Conservation (phyloP, 2,113 vertebrate species). For the Scophthalmus maximus region DNA sequence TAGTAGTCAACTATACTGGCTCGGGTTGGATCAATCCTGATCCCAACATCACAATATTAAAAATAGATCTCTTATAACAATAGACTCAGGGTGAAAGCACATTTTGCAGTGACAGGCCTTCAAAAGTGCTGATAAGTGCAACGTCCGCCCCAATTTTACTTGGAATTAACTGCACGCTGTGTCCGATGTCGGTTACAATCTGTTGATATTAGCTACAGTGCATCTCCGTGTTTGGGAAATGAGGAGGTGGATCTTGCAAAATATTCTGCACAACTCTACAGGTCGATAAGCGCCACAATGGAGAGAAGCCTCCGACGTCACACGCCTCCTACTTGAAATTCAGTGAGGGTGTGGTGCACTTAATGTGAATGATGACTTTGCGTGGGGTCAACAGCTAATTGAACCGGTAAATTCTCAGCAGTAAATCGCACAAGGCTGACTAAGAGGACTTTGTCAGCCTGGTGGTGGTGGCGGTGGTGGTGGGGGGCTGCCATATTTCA, state of each 20-base stretch:
- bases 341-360: conserved; percentile 19
- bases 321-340: conserved; percentile 7
- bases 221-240: background rate
- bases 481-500: conserved; percentile 23
- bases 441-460: conserved; percentile 2
- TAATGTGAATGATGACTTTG: conserved; percentile 24
- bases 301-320: background rate
- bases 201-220: background rate
- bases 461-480: too few relatives aligned
- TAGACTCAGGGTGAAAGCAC: too few relatives aligned
- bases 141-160: background rate
- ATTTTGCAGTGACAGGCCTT: background rate
- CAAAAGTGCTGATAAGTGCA: conserved; percentile 16
- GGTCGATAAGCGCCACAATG: background rate
- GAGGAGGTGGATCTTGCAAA: background rate
- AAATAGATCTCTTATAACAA: too few relatives aligned
- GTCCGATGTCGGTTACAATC: conserved; percentile 18
- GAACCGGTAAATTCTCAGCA: conserved; percentile 49
- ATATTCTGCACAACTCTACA: too few relatives aligned
- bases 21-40: too few relatives aligned
- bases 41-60: too few relatives aligned
- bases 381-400: conserved; percentile 47
- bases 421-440: conserved; percentile 1
- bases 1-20: too few relatives aligned
- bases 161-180: conserved; percentile 3